Evolutionary conservation across 2,797 vertebrate species (phyloP).

Genomic region (Pagetopsis macropterus): DNA sequence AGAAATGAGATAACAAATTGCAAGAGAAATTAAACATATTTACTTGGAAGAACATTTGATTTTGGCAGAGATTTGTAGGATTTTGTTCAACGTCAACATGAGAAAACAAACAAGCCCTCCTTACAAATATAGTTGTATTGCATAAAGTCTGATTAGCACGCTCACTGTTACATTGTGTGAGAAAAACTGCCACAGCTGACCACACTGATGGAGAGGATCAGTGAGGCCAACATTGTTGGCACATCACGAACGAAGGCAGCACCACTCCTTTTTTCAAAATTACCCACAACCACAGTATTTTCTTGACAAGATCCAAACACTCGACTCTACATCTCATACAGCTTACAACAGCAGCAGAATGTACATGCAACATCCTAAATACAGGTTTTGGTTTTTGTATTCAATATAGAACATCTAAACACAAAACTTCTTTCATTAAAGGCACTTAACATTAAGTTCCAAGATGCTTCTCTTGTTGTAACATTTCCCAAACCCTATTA

Average conservation of each 20-base stretch:
- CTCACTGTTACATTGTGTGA: background rate
- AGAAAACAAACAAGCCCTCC: background rate
- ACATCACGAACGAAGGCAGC: background rate
- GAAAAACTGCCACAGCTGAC: constrained; percentile 8
- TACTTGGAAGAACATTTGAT: background rate
- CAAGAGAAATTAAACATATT: constrained; percentile 3
- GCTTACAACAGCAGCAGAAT: constrained; percentile 6
- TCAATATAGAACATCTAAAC: constrained; percentile 16
- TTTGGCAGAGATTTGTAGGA: background rate
- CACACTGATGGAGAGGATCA: constrained; percentile 1
- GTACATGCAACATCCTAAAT: constrained; percentile 11
- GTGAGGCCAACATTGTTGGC: background rate
- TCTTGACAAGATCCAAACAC: background rate
- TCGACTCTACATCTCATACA: background rate
- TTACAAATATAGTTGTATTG: background rate
- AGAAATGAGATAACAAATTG: background rate
- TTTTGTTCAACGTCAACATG: constrained; percentile 11
- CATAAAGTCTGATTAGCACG: constrained; percentile 4
- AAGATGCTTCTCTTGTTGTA: background rate
- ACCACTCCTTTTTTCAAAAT: too few relatives aligned
- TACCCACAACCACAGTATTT: background rate
- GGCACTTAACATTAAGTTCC: constrained; percentile 34
- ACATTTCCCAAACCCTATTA: background rate
- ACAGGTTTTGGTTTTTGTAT: constrained; percentile 24
- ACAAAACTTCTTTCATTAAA: constrained; percentile 2